These are phyloP conservation scores for Riparia riparia DNA, from an alignment of 2,113 vertebrate genomes.

Conservation along the genomic window DNA sequence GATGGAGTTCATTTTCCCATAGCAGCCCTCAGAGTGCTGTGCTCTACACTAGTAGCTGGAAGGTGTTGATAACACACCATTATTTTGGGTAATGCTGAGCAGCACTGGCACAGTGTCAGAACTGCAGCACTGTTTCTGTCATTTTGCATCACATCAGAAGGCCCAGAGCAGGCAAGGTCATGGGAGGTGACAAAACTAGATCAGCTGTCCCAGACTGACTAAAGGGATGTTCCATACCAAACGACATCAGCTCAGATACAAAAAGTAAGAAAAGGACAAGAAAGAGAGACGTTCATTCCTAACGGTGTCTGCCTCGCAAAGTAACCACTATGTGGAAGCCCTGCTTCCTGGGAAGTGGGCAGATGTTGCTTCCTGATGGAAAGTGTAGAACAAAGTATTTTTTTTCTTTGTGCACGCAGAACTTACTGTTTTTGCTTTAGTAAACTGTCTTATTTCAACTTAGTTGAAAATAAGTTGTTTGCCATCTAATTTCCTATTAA, in stretches of 20 bases:
- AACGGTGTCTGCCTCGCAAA: neutral
- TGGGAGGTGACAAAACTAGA: neutral
- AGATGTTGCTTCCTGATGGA: neutral
- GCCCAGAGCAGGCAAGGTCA: too few relatives aligned
- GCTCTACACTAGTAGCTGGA: neutral
- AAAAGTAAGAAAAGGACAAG: neutral
- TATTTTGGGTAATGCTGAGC: neutral
- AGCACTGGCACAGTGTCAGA: neutral
- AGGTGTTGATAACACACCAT: neutral
- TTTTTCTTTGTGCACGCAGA: rapidly evolving
- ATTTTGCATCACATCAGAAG: neutral
- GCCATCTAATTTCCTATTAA: neutral
- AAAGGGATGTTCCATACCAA: neutral
- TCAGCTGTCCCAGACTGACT: neutral
- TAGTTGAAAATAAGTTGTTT: neutral
- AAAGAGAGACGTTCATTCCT: neutral
- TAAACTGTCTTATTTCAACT: neutral
- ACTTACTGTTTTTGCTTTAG: neutral
- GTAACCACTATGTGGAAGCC: neutral
- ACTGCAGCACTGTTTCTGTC: neutral
- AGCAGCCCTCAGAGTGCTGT: neutral
- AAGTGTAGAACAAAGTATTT: neutral
- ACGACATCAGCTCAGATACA: neutral
- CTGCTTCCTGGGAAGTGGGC: neutral
- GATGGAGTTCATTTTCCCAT: neutral